phyloP scores from a whole-genome alignment of 35 echinoderm and acorn worm species.

The Apostichopus japonicus region DNA sequence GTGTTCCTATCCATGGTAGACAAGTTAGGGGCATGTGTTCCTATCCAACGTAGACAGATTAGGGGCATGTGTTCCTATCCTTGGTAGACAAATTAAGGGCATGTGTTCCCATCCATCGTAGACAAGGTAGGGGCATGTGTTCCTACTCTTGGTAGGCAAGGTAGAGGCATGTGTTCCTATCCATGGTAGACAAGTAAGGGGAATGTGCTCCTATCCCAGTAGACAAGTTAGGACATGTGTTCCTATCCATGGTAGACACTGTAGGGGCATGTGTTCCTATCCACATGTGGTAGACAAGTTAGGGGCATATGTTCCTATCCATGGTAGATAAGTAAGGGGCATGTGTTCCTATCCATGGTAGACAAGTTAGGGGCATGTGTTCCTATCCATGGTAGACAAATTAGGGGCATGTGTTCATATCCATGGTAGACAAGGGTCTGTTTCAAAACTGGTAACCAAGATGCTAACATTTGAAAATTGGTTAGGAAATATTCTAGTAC shows the following conservation, averaged over 20 bases:
- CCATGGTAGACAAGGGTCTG: too few relatives aligned
- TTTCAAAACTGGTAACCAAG: too few relatives aligned
- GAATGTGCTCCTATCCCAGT: neutral
- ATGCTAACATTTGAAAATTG: too few relatives aligned
- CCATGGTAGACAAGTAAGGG: neutral
- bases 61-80: neutral
- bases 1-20: neutral
- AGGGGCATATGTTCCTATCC: too few relatives aligned
- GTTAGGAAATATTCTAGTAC: too few relatives aligned
- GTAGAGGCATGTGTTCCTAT: neutral
- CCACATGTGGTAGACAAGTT: too few relatives aligned
- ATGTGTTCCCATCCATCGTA: neutral
- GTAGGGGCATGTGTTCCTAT: neutral
- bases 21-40: neutral
- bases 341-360: too few relatives aligned
- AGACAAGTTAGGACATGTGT: neutral
- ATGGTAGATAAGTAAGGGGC: too few relatives aligned
- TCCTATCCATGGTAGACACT: neutral
- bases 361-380: too few relatives aligned
- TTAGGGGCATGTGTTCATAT: too few relatives aligned
- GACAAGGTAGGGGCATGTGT: neutral
- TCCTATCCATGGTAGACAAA: too few relatives aligned
- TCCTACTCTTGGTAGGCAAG: neutral
- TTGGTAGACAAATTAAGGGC: neutral
- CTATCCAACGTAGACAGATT: neutral